Percentiles rank a stretch among this genome's conserved stretches.
Conservation (phyloP, 2,797 vertebrate genomes). For the Calcarius lapponicus region DNA sequence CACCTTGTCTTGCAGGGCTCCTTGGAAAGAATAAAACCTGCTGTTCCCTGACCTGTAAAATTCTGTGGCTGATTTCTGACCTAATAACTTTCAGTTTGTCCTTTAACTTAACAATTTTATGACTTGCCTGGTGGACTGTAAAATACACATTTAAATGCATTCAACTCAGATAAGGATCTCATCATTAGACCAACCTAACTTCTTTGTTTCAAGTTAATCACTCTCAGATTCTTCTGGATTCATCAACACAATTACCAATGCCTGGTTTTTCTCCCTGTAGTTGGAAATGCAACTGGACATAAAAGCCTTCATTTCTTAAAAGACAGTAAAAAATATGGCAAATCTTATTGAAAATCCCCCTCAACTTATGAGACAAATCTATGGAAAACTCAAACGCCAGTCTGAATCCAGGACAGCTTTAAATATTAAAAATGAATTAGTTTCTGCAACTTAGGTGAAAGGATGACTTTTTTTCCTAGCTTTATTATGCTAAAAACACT, state of each 20-base stretch:
- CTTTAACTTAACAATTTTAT: slow-evolving; percentile 38
- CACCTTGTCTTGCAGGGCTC: neutral
- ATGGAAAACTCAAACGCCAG: neutral
- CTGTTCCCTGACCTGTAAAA: slow-evolving; percentile 39
- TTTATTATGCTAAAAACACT: neutral
- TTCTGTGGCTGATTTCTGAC: slow-evolving; percentile 55
- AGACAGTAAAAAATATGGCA: neutral
- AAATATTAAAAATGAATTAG: slow-evolving; percentile 22
- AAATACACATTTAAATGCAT: slow-evolving; percentile 69
- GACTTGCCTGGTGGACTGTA: slow-evolving; percentile 55
- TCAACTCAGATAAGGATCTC: slow-evolving; percentile 64
- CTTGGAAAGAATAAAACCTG: slow-evolving; percentile 35
- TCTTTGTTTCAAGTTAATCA: slow-evolving; percentile 36
- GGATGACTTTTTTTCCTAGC: neutral
- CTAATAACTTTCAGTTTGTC: slow-evolving; percentile 40
- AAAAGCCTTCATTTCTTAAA: neutral
- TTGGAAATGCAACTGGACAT: rapidly evolving
- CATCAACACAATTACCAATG: neutral
- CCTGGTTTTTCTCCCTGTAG: neutral
- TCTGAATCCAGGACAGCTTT: neutral
- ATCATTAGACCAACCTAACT: slow-evolving; percentile 22
- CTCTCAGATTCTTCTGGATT: neutral
- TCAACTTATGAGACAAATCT: neutral
- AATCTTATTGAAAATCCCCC: neutral
- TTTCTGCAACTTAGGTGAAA: neutral